phyloP scores from a whole-genome alignment of 2,888 invertebrate species.

The Volucella zonaria region DNA sequence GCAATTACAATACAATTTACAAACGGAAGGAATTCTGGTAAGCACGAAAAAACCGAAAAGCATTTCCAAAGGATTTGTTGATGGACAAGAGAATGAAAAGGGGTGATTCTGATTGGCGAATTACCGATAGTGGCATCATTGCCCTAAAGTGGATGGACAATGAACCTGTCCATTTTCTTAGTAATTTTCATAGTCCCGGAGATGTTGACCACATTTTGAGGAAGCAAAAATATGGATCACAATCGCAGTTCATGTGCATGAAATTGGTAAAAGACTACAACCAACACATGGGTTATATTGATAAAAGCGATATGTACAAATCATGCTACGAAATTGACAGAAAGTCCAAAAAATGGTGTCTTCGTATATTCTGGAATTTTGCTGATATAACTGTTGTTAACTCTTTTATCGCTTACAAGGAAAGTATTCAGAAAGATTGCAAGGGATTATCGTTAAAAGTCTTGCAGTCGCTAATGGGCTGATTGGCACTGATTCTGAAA shows the following conservation, averaged over 20 bases:
- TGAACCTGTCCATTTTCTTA: too few species aligned
- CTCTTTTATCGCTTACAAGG: too few species aligned
- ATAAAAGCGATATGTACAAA: constrained; percentile 22
- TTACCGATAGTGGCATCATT: too few species aligned
- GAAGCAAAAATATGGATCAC: constrained; percentile 9
- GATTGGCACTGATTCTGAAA: too few species aligned
- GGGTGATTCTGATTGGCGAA: background rate
- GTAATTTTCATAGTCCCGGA: background rate
- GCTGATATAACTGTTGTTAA: too few species aligned
- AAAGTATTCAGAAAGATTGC: too few species aligned
- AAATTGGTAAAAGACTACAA: background rate
- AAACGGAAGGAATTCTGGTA: constrained; percentile 19
- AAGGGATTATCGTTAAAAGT: too few species aligned
- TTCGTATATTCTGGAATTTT: too few species aligned
- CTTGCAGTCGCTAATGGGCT: too few species aligned
- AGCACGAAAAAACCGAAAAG: constrained; percentile 32
- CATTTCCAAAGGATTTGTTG: constrained; percentile 12
- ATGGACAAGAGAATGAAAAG: background rate
- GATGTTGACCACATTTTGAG: constrained; percentile 12
- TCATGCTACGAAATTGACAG: too few species aligned
- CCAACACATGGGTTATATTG: constrained; percentile 26
- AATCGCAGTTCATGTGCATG: background rate
- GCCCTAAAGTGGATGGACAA: constrained; percentile 17
- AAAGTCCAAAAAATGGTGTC: too few species aligned
- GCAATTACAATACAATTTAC: background rate